phyloP scores from a whole-genome alignment of 2,888 invertebrate genomes.

The Bellardia pandia region DNA sequence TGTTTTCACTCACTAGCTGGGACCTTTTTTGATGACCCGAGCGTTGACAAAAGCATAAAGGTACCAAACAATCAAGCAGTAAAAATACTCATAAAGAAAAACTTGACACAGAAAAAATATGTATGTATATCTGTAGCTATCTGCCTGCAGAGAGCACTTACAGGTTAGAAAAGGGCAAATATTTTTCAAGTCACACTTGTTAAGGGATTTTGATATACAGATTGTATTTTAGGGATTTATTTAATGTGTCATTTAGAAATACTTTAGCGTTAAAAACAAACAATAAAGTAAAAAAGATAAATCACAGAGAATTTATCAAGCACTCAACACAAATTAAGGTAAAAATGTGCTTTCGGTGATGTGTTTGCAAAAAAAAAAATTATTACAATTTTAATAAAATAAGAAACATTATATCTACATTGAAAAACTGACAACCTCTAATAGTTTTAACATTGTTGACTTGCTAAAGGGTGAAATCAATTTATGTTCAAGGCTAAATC shows the following conservation, averaged over 20 bases:
- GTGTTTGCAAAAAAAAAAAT: neutral
- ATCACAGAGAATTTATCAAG: slow-evolving; percentile 48
- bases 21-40: slow-evolving; percentile 16
- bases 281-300: slow-evolving; percentile 45
- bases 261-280: slow-evolving; percentile 42
- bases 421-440: too few relatives aligned
- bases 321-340: slow-evolving; percentile 32
- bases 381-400: neutral
- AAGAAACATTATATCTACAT: too few relatives aligned
- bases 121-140: neutral
- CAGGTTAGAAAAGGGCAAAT: slow-evolving; percentile 37
- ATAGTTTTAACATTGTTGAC: too few relatives aligned
- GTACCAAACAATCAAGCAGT: neutral
- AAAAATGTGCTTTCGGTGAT: neutral
- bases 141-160: too few relatives aligned
- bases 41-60: slow-evolving; percentile 22
- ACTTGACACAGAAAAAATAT: slow-evolving; percentile 10
- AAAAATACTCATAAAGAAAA: slow-evolving; percentile 16
- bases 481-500: too few relatives aligned
- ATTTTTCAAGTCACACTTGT: slow-evolving; percentile 61
- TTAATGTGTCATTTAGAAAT: slow-evolving; percentile 66
- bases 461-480: too few relatives aligned
- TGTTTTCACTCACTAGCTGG: slow-evolving; percentile 7
- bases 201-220: slow-evolving; percentile 58
- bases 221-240: slow-evolving; percentile 64